Evolutionary conservation across 2,888 invertebrate species (phyloP), one percentile per base, ranked within the genome.

Genomic region (Lasioglossum oenotherae): DNA sequence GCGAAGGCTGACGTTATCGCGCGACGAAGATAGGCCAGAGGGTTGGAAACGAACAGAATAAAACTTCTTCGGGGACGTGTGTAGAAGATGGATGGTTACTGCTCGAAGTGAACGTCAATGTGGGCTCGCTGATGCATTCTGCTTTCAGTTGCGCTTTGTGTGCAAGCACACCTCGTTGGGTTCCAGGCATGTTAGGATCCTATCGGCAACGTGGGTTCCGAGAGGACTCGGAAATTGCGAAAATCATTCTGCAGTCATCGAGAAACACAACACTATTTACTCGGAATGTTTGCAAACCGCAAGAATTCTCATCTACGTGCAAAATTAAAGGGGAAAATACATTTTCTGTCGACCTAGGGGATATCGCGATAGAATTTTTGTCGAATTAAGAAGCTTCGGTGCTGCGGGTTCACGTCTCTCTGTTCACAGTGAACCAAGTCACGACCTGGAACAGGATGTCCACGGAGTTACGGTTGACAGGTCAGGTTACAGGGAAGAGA

Each of bases 71-170:
- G 74, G 89, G 81, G 90, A 84, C 87, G 87, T 86, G 88, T 83
- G 90, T 86, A 64, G 82, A 92, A 93, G 93, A 93, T 92, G 92
- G 92, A 93, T 93, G 91, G 91, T 89, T 91, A 87, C 79, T 78
- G 81, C 82, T 74, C 73, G 80, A 72, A 73, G 74, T 71, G 82
- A 64, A 79, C 76, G 67, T 76, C 64, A 44, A 82, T 86, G 82
- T 86, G 72, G 72, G 31, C 19, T 23, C 57, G 75, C 75, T 57
- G 71, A 78, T 81, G 88, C 80, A 77, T 75, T 82, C 85, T 81
- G 77, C 78, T 87, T 87, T 82, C 78, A 57, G 76, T 27, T 49
- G 71, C 64, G 71, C 72, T 76, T 74, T 81, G 67, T 74, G 72
- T 73, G 85, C 84, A 14, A 60, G 86, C 79, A 78, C 77, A 74